phyloP scores from a whole-genome alignment of 2,797 vertebrate genomes.

The Lutra lutra region DNA sequence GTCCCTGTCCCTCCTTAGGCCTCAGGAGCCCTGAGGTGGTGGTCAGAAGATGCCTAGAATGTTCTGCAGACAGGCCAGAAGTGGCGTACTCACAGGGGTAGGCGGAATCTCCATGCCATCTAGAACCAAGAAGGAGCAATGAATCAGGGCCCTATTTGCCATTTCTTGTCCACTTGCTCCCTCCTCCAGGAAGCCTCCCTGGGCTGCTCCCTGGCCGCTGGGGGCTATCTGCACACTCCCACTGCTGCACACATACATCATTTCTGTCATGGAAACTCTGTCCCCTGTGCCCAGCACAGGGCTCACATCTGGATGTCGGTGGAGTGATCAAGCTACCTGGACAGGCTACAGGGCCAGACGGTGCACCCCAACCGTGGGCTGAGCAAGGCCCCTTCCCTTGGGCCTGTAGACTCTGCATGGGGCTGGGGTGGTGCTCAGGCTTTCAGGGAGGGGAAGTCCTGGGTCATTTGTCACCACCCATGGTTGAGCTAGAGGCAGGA shows the following conservation, averaged over 20 bases:
- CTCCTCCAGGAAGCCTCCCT: not conserved
- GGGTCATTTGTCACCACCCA: not conserved
- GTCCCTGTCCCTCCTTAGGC: not conserved
- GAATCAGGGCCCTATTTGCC: not conserved
- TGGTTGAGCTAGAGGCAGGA: not conserved
- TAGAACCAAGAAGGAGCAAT: not conserved
- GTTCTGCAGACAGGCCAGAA: not conserved
- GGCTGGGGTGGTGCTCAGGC: not conserved
- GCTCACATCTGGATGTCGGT: not conserved
- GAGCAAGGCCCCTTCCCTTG: not conserved
- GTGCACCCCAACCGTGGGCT: rapidly evolving
- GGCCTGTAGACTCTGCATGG: not conserved
- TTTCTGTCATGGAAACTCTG: not conserved
- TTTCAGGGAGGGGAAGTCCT: not conserved
- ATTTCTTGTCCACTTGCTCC: not conserved
- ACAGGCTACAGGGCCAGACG: rapidly evolving
- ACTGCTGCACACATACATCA: not conserved
- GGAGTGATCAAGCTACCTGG: not conserved
- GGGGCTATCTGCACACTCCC: not conserved
- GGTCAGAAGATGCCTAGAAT: not conserved
- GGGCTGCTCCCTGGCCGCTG: not conserved
- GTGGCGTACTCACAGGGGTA: not conserved
- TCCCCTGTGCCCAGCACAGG: rapidly evolving
- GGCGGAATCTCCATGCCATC: not conserved
- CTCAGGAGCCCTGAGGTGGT: not conserved